These are phyloP conservation scores for Aleiodes sp. DNA, from an alignment of 1,140 invertebrate genomes.

Conservation along the genomic window DNA sequence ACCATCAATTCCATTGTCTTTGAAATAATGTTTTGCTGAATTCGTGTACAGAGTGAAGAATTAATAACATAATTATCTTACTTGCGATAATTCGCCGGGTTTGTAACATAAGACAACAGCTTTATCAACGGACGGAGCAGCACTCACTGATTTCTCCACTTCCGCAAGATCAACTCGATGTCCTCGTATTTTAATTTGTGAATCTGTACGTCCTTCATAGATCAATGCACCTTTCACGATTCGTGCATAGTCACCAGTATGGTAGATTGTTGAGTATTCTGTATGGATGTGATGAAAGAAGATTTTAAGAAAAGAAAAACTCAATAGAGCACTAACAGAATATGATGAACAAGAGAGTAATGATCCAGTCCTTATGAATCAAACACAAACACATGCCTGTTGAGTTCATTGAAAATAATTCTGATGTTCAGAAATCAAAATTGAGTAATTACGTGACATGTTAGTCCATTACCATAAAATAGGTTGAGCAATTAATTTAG, in stretches of 20 bases:
- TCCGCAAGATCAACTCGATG: conserved; percentile 86
- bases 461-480: too few relatives aligned
- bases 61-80: conserved; percentile 43
- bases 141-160: conserved; percentile 76
- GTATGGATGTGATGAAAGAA: conserved; percentile 37
- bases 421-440: too few relatives aligned
- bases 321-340: background rate
- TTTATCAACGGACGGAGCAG: conserved; percentile 70
- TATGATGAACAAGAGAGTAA: too few relatives aligned
- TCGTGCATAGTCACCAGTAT: conserved; percentile 84
- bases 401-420: too few relatives aligned
- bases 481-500: too few relatives aligned
- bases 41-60: too few relatives aligned
- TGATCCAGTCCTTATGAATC: too few relatives aligned
- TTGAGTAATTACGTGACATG: too few relatives aligned
- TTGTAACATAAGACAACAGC: conserved; percentile 81
- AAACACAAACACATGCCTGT: too few relatives aligned
- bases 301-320: conserved; percentile 17
- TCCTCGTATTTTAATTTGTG: conserved; percentile 87
- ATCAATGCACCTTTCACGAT: conserved; percentile 76
- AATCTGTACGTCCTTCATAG: conserved; percentile 85
- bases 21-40: too few relatives aligned
- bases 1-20: too few relatives aligned
- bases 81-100: conserved; percentile 74
- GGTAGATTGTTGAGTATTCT: conserved; percentile 77